phyloP scores from a whole-genome alignment of 2,888 invertebrate species.

The Congeria kusceri region DNA sequence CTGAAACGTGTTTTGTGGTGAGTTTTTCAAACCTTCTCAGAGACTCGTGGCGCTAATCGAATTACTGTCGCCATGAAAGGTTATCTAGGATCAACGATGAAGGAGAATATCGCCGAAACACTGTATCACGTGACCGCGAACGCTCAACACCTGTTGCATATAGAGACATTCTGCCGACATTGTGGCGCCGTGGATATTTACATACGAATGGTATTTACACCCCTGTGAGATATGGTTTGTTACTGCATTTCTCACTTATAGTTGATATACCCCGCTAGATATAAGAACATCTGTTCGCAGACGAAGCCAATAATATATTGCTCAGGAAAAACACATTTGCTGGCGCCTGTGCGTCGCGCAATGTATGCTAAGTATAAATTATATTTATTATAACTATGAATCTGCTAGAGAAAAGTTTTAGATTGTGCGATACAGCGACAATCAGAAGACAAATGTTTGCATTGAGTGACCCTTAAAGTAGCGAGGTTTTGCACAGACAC shows the following conservation, averaged over 20 bases:
- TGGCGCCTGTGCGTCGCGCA: slow-evolving; percentile 23
- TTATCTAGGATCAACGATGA: slow-evolving; percentile 64
- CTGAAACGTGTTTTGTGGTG: slow-evolving; percentile 1
- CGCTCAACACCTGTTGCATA: slow-evolving; percentile 68
- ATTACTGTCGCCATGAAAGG: slow-evolving; percentile 61
- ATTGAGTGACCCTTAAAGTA: too few relatives aligned
- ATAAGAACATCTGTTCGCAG: slow-evolving; percentile 41
- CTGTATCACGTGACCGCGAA: slow-evolving; percentile 53
- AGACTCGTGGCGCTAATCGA: slow-evolving; percentile 57
- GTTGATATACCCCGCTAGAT: slow-evolving; percentile 32
- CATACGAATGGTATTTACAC: slow-evolving; percentile 55
- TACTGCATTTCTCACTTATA: slow-evolving; percentile 45
- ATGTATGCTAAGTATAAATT: too few relatives aligned
- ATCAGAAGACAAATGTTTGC: too few relatives aligned
- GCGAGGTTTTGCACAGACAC: too few relatives aligned
- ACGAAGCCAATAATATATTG: slow-evolving; percentile 30
- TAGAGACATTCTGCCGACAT: slow-evolving; percentile 63
- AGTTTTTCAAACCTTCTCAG: slow-evolving; percentile 48
- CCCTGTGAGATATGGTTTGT: slow-evolving; percentile 48
- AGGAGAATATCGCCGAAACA: slow-evolving; percentile 62
- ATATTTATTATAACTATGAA: too few relatives aligned
- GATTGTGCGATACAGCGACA: too few relatives aligned
- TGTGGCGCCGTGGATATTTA: slow-evolving; percentile 58
- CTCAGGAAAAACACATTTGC: not conserved
- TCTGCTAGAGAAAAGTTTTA: too few relatives aligned